Percentiles rank a stretch among this genome's conserved stretches.
These are phyloP conservation scores for Caenorhabditis drosophilae DNA, from an alignment of 2,888 invertebrate species.

Conservation along the genomic window DNA sequence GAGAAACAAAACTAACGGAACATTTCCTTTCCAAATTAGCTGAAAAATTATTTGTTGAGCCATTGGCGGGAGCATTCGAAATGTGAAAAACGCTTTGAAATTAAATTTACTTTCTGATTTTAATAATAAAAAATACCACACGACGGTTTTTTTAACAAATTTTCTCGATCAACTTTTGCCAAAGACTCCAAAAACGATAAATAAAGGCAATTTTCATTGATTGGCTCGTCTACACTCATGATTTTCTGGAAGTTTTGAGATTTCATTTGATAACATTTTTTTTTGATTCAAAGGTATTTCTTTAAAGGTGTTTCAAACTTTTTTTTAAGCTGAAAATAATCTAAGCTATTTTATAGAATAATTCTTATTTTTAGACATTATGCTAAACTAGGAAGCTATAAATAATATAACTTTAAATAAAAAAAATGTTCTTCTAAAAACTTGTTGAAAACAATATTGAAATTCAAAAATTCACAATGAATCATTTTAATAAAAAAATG, in stretches of 20 bases:
- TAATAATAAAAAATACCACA: slow-evolving; percentile 29
- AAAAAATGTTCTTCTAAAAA: too few relatives aligned
- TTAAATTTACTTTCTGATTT: background rate
- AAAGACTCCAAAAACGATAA: slow-evolving; percentile 51
- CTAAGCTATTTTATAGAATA: background rate
- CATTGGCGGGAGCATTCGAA: slow-evolving; percentile 56
- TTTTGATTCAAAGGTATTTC: background rate
- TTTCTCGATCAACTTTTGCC: slow-evolving; percentile 25
- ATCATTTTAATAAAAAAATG: too few relatives aligned
- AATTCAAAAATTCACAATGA: too few relatives aligned
- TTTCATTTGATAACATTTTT: background rate
- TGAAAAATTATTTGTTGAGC: slow-evolving; percentile 56
- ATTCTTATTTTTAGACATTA: background rate
- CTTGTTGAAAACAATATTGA: too few relatives aligned
- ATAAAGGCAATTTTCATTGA: slow-evolving; percentile 42
- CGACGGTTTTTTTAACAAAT: slow-evolving; percentile 44
- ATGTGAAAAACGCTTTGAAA: slow-evolving; percentile 50
- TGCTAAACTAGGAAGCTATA: background rate
- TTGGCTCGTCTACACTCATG: slow-evolving; percentile 1
- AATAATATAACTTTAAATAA: too few relatives aligned
- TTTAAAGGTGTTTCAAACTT: background rate
- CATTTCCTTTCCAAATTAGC: slow-evolving; percentile 47
- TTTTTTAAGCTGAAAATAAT: background rate
- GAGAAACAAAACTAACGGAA: slow-evolving; percentile 11
- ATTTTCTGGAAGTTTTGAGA: too few relatives aligned